Evolutionary conservation across 2,113 vertebrate species (phyloP).

Genomic region (Megaptera novaeangliae): DNA sequence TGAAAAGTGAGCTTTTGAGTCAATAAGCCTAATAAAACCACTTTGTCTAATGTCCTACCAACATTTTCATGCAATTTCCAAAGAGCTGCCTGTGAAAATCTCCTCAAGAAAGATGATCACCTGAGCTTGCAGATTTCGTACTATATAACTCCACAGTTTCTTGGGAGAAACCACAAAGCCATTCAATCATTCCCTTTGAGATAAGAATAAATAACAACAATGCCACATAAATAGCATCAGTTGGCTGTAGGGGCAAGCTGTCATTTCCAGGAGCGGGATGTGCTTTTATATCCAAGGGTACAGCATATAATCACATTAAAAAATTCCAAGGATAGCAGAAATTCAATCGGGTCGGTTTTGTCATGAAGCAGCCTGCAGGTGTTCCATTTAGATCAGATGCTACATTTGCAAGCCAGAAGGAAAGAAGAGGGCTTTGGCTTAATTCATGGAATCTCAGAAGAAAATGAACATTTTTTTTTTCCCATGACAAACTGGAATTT

Average conservation of each 20-base stretch:
- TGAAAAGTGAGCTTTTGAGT: background rate
- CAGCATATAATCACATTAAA: conserved; percentile 52
- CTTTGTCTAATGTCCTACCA: conserved; percentile 11
- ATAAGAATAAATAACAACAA: conserved; percentile 74
- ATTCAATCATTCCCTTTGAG: conserved; percentile 50
- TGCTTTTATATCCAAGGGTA: conserved; percentile 36
- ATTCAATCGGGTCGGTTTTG: conserved; percentile 69
- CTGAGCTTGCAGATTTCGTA: conserved; percentile 21
- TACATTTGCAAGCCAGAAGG: conserved; percentile 47
- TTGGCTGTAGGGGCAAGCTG: conserved; percentile 67
- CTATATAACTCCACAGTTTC: conserved; percentile 13
- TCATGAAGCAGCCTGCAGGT: conserved; percentile 54
- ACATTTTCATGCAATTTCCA: conserved; percentile 19
- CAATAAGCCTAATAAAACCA: conserved; percentile 10
- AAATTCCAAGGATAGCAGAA: conserved; percentile 73
- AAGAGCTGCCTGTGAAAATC: conserved; percentile 30
- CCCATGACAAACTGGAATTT: conserved; percentile 50
- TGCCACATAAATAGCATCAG: conserved; percentile 69
- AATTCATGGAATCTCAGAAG: conserved; percentile 36
- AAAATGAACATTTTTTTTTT: background rate
- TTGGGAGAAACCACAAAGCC: conserved; percentile 62
- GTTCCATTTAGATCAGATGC: conserved; percentile 40
- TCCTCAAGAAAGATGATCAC: conserved; percentile 52
- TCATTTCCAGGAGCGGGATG: conserved; percentile 65
- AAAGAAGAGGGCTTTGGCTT: conserved; percentile 32